These are phyloP conservation scores for Edolisoma coerulescens DNA, from an alignment of 2,113 vertebrate genomes.

Conservation along the genomic window DNA sequence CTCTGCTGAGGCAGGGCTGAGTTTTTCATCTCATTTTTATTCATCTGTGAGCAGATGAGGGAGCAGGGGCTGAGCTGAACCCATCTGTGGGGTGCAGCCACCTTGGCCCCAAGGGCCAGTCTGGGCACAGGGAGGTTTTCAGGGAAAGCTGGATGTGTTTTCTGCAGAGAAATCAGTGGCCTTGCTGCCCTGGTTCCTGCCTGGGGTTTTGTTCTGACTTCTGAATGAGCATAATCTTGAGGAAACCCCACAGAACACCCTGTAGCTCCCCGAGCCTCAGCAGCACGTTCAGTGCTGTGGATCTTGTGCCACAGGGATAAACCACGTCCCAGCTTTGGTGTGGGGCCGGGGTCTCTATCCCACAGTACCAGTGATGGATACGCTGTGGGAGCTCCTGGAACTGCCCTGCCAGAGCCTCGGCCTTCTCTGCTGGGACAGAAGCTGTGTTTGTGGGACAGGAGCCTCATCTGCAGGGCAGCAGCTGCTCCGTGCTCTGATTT, in stretches of 20 bases:
- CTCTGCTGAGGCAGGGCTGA: not conserved
- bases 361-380: rapidly evolving
- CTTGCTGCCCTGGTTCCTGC: not conserved
- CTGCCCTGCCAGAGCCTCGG: not conserved
- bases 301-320: not conserved
- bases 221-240: not conserved
- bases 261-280: not conserved
- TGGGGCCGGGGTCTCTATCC: not conserved
- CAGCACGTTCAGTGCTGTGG: rapidly evolving
- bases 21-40: not conserved
- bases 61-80: not conserved
- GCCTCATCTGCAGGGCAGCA: not conserved
- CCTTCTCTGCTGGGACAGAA: no score
- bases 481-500: rapidly evolving
- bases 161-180: not conserved
- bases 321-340: not conserved
- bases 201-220: not conserved
- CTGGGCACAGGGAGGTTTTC: not conserved
- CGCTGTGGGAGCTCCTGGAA: not conserved
- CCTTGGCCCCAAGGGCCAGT: not conserved
- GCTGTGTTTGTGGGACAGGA: not conserved
- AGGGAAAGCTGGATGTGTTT: not conserved
- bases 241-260: not conserved
- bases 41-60: not conserved
- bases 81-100: rapidly evolving